These are phyloP conservation scores for Apomyelois bistriatella DNA, from an alignment of 2,888 invertebrate species.

Conservation along the genomic window DNA sequence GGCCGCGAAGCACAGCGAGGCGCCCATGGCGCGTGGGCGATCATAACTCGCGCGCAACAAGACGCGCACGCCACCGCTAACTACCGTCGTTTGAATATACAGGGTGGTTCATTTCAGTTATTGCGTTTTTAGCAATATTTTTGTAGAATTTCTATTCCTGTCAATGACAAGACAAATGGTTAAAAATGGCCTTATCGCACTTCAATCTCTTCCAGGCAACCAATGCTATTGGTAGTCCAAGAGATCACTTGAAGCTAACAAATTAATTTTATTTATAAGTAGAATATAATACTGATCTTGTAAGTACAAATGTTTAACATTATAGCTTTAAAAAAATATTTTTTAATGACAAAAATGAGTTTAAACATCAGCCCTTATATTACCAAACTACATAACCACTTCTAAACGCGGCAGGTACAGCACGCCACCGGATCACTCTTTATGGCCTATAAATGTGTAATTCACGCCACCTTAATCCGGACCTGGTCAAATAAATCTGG, in stretches of 20 bases:
- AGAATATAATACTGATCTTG: too few species aligned
- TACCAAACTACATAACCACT: constrained; percentile 65
- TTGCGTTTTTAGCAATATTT: too few species aligned
- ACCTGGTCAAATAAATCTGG: constrained; percentile 75
- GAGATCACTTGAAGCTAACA: too few species aligned
- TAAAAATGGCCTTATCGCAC: too few species aligned
- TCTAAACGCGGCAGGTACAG: constrained; percentile 62
- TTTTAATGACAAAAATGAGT: too few species aligned
- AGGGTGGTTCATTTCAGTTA: constrained; percentile 34
- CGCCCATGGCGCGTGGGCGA: constrained; percentile 48
- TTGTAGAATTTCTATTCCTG: too few species aligned
- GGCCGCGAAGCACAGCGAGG: constrained; percentile 28
- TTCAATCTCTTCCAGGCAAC: too few species aligned
- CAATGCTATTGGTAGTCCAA: too few species aligned
- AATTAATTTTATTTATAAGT: too few species aligned
- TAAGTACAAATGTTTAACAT: too few species aligned
- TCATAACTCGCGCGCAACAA: constrained; percentile 73
- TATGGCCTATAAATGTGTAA: constrained; percentile 79
- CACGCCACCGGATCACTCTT: constrained; percentile 77
- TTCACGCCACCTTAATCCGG: constrained; percentile 79
- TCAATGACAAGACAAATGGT: too few species aligned
- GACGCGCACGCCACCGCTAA: constrained; percentile 67
- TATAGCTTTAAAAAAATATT: too few species aligned
- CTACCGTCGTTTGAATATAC: constrained; percentile 55
- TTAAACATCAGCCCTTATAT: constrained; percentile 33